Evolutionary conservation across 2,888 invertebrate genomes (phyloP).

Genomic region (Meghimatium bilineatum): DNA sequence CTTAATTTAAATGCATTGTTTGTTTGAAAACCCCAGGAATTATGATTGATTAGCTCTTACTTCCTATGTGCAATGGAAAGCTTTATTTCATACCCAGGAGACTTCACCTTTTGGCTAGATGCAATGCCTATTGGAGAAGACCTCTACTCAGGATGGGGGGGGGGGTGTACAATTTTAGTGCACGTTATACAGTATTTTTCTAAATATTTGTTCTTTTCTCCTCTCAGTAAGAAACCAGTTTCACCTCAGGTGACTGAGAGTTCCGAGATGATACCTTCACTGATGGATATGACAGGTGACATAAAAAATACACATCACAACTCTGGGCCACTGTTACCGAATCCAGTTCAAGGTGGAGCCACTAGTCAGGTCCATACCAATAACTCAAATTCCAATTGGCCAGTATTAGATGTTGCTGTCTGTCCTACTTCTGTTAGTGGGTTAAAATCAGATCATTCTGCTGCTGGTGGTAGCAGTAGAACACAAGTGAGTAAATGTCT

Average conservation of each 20-base stretch:
- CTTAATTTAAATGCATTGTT: no score
- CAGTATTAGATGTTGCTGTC: slow-evolving; percentile 26
- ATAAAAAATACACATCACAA: slow-evolving; percentile 37
- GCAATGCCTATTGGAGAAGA: no score
- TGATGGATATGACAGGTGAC: slow-evolving; percentile 47
- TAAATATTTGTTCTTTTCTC: background rate
- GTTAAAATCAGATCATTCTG: background rate
- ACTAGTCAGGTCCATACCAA: slow-evolving; percentile 25
- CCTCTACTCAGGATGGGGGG: no score
- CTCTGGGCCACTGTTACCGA: slow-evolving; percentile 41
- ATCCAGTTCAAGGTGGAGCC: slow-evolving; percentile 34
- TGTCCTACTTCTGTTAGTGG: slow-evolving; percentile 28
- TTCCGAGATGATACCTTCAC: slow-evolving; percentile 46
- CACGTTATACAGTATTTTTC: no score
- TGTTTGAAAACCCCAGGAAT: no score
- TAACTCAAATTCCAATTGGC: slow-evolving; percentile 39
- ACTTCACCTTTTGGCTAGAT: no score
- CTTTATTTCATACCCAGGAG: no score
- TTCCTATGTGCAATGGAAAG: no score
- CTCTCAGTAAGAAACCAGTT: slow-evolving; percentile 41
- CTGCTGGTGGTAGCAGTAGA: slow-evolving; percentile 9
- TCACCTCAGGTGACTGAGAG: slow-evolving; percentile 43
- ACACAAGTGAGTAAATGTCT: slow-evolving; percentile 21
- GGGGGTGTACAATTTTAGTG: no score
- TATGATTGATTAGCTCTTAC: no score